Evolutionary conservation across 2,113 vertebrate species (phyloP).

Genomic region (Ellobius talpinus): DNA sequence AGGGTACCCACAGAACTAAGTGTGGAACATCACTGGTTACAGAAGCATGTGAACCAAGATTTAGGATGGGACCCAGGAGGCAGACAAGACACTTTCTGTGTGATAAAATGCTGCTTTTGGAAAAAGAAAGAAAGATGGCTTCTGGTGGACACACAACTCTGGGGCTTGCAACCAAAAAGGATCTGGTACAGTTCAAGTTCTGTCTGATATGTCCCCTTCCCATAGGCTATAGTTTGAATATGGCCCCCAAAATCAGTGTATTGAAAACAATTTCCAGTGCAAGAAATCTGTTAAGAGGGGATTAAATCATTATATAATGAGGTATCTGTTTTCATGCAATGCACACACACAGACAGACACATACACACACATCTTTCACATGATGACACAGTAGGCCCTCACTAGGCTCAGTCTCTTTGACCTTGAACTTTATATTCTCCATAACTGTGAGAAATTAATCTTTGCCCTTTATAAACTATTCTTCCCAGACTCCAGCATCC

Average conservation of each 20-base stretch:
- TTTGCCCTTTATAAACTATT: neutral
- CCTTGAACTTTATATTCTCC: neutral
- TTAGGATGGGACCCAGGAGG: neutral
- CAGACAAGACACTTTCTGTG: neutral
- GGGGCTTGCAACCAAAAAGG: neutral
- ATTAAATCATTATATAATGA: neutral
- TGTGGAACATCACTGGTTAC: accelerated
- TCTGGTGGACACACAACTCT: neutral
- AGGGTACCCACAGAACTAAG: neutral
- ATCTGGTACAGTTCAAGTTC: neutral
- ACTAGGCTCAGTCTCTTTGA: neutral
- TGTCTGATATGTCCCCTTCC: neutral
- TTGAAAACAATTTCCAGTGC: neutral
- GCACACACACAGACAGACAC: neutral
- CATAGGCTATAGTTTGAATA: neutral
- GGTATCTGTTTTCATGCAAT: neutral
- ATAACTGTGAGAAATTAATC: neutral
- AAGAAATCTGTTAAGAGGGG: neutral
- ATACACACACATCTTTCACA: neutral
- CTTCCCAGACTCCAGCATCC: neutral
- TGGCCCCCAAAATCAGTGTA: neutral
- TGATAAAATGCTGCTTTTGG: neutral
- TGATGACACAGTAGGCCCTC: neutral
- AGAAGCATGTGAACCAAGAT: neutral
- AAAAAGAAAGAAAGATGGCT: slow-evolving; percentile 4